Evolutionary conservation across 2,888 invertebrate species (phyloP).

Genomic region (Yponomeuta malinellus): DNA sequence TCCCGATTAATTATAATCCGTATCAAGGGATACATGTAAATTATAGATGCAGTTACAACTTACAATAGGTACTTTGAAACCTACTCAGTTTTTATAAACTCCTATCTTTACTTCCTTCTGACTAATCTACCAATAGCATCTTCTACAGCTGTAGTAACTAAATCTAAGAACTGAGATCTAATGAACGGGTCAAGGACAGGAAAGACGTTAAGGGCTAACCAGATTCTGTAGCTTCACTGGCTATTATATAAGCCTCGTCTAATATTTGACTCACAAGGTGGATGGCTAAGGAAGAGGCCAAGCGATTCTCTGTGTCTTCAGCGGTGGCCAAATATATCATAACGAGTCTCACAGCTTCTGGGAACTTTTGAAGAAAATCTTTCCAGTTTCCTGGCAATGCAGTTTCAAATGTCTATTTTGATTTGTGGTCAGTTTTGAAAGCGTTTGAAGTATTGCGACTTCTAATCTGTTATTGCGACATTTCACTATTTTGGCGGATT

Average conservation of each 20-base stretch:
- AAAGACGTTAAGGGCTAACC: slow-evolving; percentile 30
- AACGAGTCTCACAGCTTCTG: neutral
- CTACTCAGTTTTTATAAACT: too few species aligned
- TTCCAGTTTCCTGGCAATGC: neutral
- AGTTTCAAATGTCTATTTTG: neutral
- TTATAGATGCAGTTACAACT: too few species aligned
- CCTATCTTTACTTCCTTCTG: too few species aligned
- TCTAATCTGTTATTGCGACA: neutral
- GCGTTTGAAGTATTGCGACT: too few species aligned
- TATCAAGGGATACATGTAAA: too few species aligned
- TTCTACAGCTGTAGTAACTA: neutral
- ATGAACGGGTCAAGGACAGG: neutral
- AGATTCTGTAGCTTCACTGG: slow-evolving; percentile 46
- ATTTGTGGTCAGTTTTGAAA: too few species aligned
- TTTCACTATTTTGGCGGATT: neutral
- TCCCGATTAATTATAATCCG: too few species aligned
- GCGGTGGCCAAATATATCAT: slow-evolving; percentile 14
- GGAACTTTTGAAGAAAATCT: neutral
- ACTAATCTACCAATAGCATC: too few species aligned
- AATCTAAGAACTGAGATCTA: neutral
- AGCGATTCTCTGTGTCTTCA: slow-evolving; percentile 26
- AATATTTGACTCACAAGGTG: slow-evolving; percentile 57
- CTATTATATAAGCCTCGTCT: slow-evolving; percentile 57
- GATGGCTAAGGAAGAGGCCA: slow-evolving; percentile 39
- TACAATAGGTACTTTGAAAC: neutral